Conservation (phyloP, 2,888 invertebrate genomes). For the Aradus depressus region DNA sequence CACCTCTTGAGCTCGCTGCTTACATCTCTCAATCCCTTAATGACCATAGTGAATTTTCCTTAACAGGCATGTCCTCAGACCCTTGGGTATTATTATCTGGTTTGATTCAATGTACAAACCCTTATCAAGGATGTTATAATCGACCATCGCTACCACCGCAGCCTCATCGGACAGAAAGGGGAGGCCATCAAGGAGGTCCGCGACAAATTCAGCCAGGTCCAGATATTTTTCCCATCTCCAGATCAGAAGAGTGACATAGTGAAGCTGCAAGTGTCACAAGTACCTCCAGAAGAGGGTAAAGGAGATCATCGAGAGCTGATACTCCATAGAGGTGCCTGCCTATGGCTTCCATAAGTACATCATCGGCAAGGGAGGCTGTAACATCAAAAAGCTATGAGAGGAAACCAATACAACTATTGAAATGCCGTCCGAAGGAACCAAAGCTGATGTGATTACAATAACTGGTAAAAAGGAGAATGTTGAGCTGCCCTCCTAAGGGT, state of each 20-base stretch:
- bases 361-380: constrained; percentile 90
- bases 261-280: constrained; percentile 79
- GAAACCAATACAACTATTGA: constrained; percentile 95
- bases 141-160: constrained; percentile 87
- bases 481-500: too few relatives aligned
- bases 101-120: too few relatives aligned
- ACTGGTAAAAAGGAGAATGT: constrained; percentile 79
- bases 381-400: constrained; percentile 82
- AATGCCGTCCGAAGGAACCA: constrained; percentile 81
- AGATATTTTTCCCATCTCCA: constrained; percentile 79
- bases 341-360: constrained; percentile 97
- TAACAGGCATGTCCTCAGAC: too few relatives aligned
- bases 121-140: constrained; percentile 92
- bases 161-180: constrained; percentile 87
- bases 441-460: constrained; percentile 82
- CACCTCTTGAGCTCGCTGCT: too few relatives aligned
- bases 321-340: constrained; percentile 80
- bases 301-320: constrained; percentile 75
- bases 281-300: constrained; percentile 72
- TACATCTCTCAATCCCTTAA: too few relatives aligned
- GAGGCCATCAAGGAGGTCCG: constrained; percentile 88
- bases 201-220: constrained; percentile 80
- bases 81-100: too few relatives aligned
- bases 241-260: constrained; percentile 84
- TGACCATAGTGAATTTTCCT: too few relatives aligned